phyloP scores from a whole-genome alignment of 2,888 invertebrate genomes.

The Lasius fuliginosus region DNA sequence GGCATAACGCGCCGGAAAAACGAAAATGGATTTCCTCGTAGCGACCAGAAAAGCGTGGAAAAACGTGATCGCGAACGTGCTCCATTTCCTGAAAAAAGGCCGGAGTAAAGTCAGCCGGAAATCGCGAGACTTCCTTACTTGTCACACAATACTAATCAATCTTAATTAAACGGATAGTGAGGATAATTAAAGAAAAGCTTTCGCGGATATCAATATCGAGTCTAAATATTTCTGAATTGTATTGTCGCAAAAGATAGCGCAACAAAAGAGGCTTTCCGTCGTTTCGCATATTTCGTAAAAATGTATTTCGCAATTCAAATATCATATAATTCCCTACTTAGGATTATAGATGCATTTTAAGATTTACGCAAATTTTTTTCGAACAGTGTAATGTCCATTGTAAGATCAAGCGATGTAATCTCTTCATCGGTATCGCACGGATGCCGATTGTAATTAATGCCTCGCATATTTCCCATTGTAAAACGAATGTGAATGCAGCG shows the following conservation, averaged over 20 bases:
- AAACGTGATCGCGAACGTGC: conserved; percentile 22
- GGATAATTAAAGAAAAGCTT: too few species aligned
- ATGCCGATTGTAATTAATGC: conserved; percentile 28
- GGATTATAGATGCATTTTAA: not conserved
- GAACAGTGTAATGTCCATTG: not conserved
- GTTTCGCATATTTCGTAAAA: not conserved
- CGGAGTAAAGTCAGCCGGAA: conserved; percentile 35
- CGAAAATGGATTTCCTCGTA: conserved; percentile 26
- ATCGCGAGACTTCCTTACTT: conserved; percentile 13
- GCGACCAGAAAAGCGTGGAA: conserved; percentile 33
- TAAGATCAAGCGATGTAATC: conserved; percentile 9
- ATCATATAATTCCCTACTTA: not conserved
- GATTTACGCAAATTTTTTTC: not conserved
- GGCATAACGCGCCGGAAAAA: conserved; percentile 48
- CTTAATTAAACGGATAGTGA: not conserved
- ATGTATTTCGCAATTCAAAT: not conserved
- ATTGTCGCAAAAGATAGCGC: not conserved
- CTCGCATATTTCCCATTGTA: conserved; percentile 16
- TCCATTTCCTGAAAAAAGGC: conserved; percentile 31
- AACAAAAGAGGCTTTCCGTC: not conserved
- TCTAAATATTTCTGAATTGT: not conserved
- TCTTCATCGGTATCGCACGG: conserved; percentile 11
- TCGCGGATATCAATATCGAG: not conserved
- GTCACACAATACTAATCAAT: conserved; percentile 6
- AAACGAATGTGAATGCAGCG: conserved; percentile 33